Evolutionary conservation across 2,888 invertebrate genomes (phyloP).

Genomic region (Plebejus anna): DNA sequence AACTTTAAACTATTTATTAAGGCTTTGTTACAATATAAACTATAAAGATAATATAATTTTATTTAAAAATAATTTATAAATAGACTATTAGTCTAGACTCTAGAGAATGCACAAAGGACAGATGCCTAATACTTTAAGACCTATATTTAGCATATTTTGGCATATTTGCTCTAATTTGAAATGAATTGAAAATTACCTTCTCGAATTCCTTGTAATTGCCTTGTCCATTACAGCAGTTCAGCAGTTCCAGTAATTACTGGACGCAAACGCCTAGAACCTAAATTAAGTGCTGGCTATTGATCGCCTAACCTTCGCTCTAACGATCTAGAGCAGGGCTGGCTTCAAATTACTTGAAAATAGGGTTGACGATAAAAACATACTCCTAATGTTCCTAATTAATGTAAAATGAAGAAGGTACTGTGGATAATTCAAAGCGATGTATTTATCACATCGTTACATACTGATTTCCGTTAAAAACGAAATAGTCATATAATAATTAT

Average conservation of each 20-base stretch:
- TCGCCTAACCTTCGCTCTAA: constrained; percentile 10
- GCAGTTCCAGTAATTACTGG: constrained; percentile 7
- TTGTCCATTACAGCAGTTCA: constrained; percentile 1
- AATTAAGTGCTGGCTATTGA: constrained; percentile 17
- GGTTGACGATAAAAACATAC: neutral
- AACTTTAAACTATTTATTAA: too few species aligned
- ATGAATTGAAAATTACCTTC: neutral
- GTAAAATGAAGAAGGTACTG: too few species aligned
- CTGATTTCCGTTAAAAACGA: too few species aligned
- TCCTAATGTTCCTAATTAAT: neutral
- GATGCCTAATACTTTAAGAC: too few species aligned
- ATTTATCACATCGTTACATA: too few species aligned
- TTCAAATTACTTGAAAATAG: neutral
- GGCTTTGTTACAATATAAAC: too few species aligned
- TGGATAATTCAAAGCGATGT: too few species aligned
- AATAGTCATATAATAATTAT: too few species aligned
- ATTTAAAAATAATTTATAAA: too few species aligned
- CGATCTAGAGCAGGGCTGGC: neutral
- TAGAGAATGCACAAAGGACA: too few species aligned
- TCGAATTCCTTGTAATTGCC: neutral
- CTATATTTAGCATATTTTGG: neutral
- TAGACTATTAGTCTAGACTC: too few species aligned
- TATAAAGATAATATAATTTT: too few species aligned
- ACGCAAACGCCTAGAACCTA: constrained; percentile 8
- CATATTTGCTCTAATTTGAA: neutral